Conservation (phyloP, 2,888 invertebrate genomes). For the Cinara cedri region DNA sequence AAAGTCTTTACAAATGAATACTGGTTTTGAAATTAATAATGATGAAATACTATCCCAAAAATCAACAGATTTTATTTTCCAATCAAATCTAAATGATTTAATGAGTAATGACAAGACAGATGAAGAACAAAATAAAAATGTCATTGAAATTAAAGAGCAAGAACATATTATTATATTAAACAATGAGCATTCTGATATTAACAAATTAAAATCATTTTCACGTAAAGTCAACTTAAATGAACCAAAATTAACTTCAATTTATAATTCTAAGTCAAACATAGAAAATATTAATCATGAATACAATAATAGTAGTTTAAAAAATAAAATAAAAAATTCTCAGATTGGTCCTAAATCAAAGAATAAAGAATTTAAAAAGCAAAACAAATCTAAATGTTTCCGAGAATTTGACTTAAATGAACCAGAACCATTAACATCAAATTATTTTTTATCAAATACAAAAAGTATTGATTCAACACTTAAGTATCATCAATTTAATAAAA, state of each 20-base stretch:
- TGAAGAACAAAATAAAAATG: neutral
- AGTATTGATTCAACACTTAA: neutral
- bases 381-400: no score
- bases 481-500: neutral
- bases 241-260: neutral
- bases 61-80: neutral
- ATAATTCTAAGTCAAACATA: neutral
- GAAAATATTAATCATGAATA: no score
- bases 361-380: no score
- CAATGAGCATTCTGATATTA: neutral
- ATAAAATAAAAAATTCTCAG: no score
- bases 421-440: no score
- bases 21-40: neutral
- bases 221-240: neutral
- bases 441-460: no score
- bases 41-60: neutral
- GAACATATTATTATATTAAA: conserved; percentile 5
- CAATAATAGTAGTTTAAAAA: no score
- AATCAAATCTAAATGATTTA: conserved; percentile 3
- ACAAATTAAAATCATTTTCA: neutral
- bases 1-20: neutral
- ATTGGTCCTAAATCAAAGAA: no score
- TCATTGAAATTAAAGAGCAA: neutral
- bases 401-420: no score
- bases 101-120: neutral